Evolutionary conservation across 2,797 vertebrate genomes (phyloP), one percentile per base, ranked within the genome.

Genomic region (Chiloscyllium punctatum): DNA sequence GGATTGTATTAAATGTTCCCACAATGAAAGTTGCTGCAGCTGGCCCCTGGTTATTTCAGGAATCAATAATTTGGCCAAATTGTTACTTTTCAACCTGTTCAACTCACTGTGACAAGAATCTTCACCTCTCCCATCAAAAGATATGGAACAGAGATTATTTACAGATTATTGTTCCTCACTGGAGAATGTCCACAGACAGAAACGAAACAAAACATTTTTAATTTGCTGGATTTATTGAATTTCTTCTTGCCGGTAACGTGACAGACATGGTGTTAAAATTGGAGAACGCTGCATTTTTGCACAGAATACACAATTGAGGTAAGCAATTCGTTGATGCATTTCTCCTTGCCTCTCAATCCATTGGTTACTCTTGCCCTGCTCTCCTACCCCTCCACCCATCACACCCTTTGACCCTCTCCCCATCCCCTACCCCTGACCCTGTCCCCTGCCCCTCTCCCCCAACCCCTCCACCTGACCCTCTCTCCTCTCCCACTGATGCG

Each of bases 331-430:
- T 84, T 21, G n/a, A 37, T 42, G 18, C 18, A 18, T 21, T 16
- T 4, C 37, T 7, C 4, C 37, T 37, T 21, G 5, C 16, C 18
- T 16, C 37, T 18, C 37, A 42, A 16, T 37, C 16, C 37, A n/a
- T 82, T 4, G 16, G 74, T 33, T 1, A 0, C 13, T n/a, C 37
- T 18, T 4, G n/a, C 16, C 33, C 33, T 79, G 3, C 33, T 15
- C 0, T 7, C 0, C 30, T 5, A 18, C 69, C 21, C 23, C 4
- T 23, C 23, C 4, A n/a, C n/a, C n/a, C n/a, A n/a, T n/a, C n/a
- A 18, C 69, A 21, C 23, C 25, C 21, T 5, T 23, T 0, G 16
- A 5, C 72, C 72, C 27, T 74, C 72, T 30, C 25, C 27, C 71
- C 1, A 0, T 30, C 13, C 71, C 8, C 71, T 25, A 7, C 72